Base-by-base conservation (phyloP, 2,113 vertebrate genomes). In the Hyla sarda region DNA sequence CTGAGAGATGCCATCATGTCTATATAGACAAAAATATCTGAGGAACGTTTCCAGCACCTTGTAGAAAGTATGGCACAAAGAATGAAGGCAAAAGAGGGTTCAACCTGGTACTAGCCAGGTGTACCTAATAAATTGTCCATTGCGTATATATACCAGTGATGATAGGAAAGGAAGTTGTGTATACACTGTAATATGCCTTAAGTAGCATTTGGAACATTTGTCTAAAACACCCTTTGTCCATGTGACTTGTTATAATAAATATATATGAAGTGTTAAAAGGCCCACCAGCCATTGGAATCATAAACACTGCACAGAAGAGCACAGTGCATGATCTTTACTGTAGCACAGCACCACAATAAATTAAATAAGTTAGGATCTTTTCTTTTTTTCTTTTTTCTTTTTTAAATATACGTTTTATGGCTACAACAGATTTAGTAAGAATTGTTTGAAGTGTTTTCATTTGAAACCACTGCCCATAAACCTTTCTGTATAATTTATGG, bases 351-450 rank as follows among this genome's bases (percentile, higher is more conserved):
- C 2, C 56, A 71, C 32, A 37, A 71, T 65, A 28, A 65, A 5
- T 65, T 14, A 16, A 37, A 71, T 65, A 28, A 65, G 17, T 65
- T 14, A 16, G 16, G 12, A 21, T 0, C 25, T 71, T 65, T 65
- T n/a, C n/a, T n/a, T n/a, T n/a, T n/a, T n/a, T n/a, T n/a, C n/a
- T n/a, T n/a, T n/a, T n/a, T n/a, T n/a, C n/a, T n/a, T n/a, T 87
- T 87, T 87, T 86, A 21, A 65, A 47, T 83, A 90, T 88, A 88
- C 85, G 88, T 89, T 92, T 93, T 89, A 90, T 93, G 91, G 90
- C 90, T 86, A 87, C 82, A 88, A 91, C 52, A 45, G 56, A 80
- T 60, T 41, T 25, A 41, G 32, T 21, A 34, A 23, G n/a, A 30
- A 82, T 82, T 82, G 62, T 60, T 47, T 65, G 62, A 82, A 82